These are phyloP conservation scores for Astur gentilis DNA, from an alignment of 2,113 vertebrate genomes.

Conservation along the genomic window DNA sequence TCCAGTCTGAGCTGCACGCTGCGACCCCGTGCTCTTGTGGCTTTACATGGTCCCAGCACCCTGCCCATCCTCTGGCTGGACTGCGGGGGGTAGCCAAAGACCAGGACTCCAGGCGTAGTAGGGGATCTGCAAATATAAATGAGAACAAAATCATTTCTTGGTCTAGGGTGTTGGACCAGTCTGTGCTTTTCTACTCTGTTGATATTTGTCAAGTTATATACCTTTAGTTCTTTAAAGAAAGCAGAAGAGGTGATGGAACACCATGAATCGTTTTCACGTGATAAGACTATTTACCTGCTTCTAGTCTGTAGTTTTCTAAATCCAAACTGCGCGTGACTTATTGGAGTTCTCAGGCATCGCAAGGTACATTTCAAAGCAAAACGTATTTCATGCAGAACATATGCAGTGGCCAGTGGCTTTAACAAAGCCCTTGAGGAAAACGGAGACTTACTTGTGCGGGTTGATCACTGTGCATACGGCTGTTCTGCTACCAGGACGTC, in stretches of 20 bases:
- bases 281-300: not conserved
- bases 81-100: not conserved
- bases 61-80: not conserved
- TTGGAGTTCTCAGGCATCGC: not conserved
- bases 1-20: not conserved
- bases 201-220: not conserved
- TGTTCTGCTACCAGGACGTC: not conserved
- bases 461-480: not conserved
- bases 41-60: not conserved
- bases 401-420: not conserved
- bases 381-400: not conserved
- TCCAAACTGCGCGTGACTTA: not conserved
- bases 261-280: not conserved
- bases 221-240: not conserved
- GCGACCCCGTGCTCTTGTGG: accelerated
- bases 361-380: not conserved
- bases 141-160: not conserved
- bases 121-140: not conserved
- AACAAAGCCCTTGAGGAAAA: not conserved
- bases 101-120: not conserved
- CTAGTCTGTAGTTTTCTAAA: not conserved
- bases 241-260: not conserved
- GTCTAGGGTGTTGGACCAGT: not conserved
- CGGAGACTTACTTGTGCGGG: not conserved
- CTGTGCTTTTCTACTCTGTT: not conserved